Base-by-base conservation (phyloP, 2,888 invertebrate species). In the Apotomis capreana region DNA sequence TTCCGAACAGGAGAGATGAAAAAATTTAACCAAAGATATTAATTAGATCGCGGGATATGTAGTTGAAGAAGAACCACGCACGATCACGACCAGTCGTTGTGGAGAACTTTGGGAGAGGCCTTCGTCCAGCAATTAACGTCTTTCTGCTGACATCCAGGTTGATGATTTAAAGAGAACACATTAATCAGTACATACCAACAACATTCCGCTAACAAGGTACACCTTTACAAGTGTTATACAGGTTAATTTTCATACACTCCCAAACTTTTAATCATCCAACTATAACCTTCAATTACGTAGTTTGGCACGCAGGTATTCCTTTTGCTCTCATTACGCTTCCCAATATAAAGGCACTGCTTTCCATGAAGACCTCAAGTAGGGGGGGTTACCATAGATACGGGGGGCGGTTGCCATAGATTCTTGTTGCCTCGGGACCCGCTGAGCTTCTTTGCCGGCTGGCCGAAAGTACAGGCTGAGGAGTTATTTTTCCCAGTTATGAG, bases 331-430 rank as follows among this genome's bases (percentile, higher is more conserved):
- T 86, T 85, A 84, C 85, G 68, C 63, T 71, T 70, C 26, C n/a
- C 63, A 68, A 80, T 80, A 80, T 79, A 81, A 84, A 83, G 83
- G 83, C 85, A 81, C 81, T 82, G 78, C 79, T 83, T 82, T 83
- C 88, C 86, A 88, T 87, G 87, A 87, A 87, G 87, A 85, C 84
- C 82, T 85, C 80, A 80, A 84, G 84, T 79, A 83, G 83, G 80
- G 80, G 76, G 82, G 73, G 88, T 89, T 85, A 71, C 88, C 85
- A 89, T 89, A 87, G 89, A 82, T 83, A 89, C 89, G 73, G 79
- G 82, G 78, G 80, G 75, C 77, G 79, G 90, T 91, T 91, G 90
- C 90, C 83, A 90, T 88, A 85, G 89, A 89, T 81, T 79, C 77
- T 81, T 78, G 90, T 89, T 89, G 86, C 88, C 87, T 83, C 80